phyloP scores from a whole-genome alignment of 2,888 invertebrate genomes.

The Carterocephalus palaemon region DNA sequence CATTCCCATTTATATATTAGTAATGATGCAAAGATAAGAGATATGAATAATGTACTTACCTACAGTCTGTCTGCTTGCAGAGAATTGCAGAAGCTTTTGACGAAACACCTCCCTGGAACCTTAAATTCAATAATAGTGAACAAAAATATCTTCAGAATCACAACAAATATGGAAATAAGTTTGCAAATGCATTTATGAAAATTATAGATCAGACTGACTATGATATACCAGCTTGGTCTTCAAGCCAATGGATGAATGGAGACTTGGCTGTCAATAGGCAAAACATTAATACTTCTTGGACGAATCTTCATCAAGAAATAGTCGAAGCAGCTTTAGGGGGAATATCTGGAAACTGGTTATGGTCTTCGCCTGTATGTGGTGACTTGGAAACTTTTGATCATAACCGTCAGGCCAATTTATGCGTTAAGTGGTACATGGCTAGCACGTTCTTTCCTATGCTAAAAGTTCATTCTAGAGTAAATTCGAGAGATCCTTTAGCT shows the following conservation, averaged over 20 bases:
- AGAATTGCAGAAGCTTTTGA: conserved; percentile 64
- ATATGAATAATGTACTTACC: too few species aligned
- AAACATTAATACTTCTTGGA: conserved; percentile 79
- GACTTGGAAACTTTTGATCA: conserved; percentile 64
- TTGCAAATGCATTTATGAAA: conserved; percentile 48
- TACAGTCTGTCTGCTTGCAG: conserved; percentile 44
- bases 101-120: conserved; percentile 74
- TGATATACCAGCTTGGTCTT: conserved; percentile 44
- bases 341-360: conserved; percentile 68
- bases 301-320: conserved; percentile 72
- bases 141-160: conserved; percentile 65
- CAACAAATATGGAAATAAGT: conserved; percentile 78
- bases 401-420: conserved; percentile 65
- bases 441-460: conserved; percentile 82
- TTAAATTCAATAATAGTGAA: conserved; percentile 41
- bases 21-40: too few species aligned
- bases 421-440: conserved; percentile 84
- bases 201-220: conserved; percentile 38
- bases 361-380: conserved; percentile 79
- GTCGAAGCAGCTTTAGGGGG: conserved; percentile 70
- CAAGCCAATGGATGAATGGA: conserved; percentile 56
- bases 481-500: conserved; percentile 63
- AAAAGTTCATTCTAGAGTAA: conserved; percentile 65
- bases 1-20: too few species aligned
- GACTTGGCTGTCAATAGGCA: conserved; percentile 61